Percentiles rank a stretch among this genome's conserved stretches.
Evolutionary conservation across 2,797 vertebrate genomes (phyloP).

Genomic region (Delichon dasypus): DNA sequence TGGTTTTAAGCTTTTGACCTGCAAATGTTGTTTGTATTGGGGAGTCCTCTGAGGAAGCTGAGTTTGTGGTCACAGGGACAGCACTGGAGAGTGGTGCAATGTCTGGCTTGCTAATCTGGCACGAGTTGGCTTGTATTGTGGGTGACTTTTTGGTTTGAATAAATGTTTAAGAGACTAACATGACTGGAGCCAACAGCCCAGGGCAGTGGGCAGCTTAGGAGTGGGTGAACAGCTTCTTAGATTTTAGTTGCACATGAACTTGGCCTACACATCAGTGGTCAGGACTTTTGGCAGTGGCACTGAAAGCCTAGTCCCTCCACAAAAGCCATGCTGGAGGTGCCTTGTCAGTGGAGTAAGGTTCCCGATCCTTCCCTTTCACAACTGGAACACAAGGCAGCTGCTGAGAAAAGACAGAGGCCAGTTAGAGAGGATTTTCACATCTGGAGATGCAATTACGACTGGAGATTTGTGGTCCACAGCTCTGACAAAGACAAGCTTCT

Average conservation of each 20-base stretch:
- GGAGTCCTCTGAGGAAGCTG: neutral
- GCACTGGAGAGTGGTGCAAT: fast-evolving
- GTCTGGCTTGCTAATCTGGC: neutral
- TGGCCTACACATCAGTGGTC: neutral
- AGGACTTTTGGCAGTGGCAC: neutral
- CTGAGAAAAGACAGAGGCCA: neutral
- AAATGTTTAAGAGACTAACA: neutral
- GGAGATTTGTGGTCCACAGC: neutral
- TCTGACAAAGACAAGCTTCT: neutral
- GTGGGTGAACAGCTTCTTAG: neutral
- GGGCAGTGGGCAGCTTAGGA: neutral
- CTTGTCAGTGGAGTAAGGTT: neutral
- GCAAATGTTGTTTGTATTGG: neutral
- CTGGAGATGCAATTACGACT: neutral
- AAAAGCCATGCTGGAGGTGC: neutral
- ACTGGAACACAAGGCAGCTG: neutral
- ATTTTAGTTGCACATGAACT: neutral
- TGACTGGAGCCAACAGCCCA: neutral
- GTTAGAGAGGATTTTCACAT: neutral
- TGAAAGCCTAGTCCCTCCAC: neutral
- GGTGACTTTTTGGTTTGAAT: neutral
- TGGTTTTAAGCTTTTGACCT: neutral
- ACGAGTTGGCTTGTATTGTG: neutral
- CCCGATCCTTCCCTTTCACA: neutral
- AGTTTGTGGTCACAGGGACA: neutral